These are phyloP conservation scores for Lasaia peninsularis DNA, from an alignment of 1,140 invertebrate genomes.

Conservation along the genomic window DNA sequence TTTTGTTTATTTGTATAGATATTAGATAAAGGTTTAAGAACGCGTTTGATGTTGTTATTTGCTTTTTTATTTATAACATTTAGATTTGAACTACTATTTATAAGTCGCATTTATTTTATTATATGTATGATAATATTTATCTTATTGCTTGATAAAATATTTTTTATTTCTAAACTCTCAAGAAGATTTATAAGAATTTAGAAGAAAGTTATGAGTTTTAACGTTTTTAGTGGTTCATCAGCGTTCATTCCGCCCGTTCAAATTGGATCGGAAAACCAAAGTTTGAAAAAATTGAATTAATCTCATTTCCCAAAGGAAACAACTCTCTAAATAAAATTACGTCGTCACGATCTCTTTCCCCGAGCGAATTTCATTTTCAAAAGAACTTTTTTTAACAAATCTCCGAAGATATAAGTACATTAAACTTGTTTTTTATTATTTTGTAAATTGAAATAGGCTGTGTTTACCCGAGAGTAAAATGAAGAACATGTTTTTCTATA, in stretches of 20 bases:
- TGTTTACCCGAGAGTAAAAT: not conserved
- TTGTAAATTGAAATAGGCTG: not conserved
- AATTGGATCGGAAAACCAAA: conserved; percentile 6
- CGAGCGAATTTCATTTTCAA: not conserved
- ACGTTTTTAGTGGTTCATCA: not conserved
- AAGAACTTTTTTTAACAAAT: not conserved
- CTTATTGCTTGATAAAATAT: too few species aligned
- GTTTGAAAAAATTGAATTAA: conserved; percentile 11
- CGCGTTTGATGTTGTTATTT: too few species aligned
- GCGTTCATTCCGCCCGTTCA: conserved; percentile 2
- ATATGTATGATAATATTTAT: too few species aligned
- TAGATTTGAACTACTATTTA: too few species aligned
- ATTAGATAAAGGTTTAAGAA: too few species aligned
- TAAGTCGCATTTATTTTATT: too few species aligned
- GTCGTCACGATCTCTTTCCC: not conserved
- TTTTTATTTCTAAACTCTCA: too few species aligned
- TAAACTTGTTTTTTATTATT: not conserved
- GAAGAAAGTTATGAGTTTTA: too few species aligned
- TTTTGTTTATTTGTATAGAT: too few species aligned
- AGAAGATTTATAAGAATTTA: too few species aligned
- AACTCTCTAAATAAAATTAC: conserved; percentile 3
- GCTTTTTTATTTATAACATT: too few species aligned
- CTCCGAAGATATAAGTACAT: not conserved
- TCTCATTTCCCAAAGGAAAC: not conserved
- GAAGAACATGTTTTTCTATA: too few species aligned